Base-by-base conservation (phyloP, 2,888 invertebrate species). In the Rotaria socialis region DNA sequence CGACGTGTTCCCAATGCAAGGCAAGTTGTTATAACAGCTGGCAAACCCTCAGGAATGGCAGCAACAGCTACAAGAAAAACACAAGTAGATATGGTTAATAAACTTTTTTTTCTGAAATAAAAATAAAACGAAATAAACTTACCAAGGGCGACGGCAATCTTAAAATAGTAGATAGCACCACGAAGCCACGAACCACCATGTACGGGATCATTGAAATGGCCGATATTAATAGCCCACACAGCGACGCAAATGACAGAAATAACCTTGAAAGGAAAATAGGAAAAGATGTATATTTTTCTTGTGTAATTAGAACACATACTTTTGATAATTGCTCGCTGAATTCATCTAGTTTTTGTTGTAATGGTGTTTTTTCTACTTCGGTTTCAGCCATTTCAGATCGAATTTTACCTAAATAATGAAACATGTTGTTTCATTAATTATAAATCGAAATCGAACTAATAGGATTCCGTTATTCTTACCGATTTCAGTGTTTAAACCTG, bases 221-320 rank as follows among this genome's bases (percentile, higher is more conserved):
- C 99, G 92, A 99, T 99, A 93, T 99, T 99, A 93, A 99, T 99
- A 89, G 98, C 98, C 99, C 99, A 99, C 86, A 99, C 99, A 91
- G 99, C 99, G 88, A 99, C 96, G 93, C 99, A 99, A 92, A 99
- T 99, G 88, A 99, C 94, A 87, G 98, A 97, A 92, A 99, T 99
- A 86, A 99, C 74, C 74, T 74, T 14, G 2, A n/a, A 8, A n/a
- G 58, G 22, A 1, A 74, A 67, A 8, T 10, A 67, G 27, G 10
- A 5, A 67, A 22, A 22, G 0, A 5, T 67, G 67, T 11, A 2
- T 16, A 27, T 6, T 1, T 67, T 27, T 27, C 2, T 2, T 67
- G 8, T n/a, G 2, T 24, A 2, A 58, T n/a, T 58, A n/a, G n/a
- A n/a, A 41, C 22, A 6, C 0, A 74, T 47, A 80, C 92, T 92